Conservation (phyloP, 2,888 invertebrate species). For the Empis livida region DNA sequence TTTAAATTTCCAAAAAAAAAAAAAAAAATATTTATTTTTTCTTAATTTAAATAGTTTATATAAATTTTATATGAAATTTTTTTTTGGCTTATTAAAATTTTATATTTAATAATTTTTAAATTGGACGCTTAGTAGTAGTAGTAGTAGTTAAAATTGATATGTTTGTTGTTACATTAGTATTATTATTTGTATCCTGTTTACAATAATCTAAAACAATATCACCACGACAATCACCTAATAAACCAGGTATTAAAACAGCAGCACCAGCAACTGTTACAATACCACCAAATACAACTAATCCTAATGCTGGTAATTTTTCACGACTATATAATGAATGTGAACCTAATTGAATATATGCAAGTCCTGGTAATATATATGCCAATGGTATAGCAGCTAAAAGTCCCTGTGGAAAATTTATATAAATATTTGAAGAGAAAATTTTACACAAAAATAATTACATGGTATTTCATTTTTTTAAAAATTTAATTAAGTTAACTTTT, state of each 20-base stretch:
- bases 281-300: constrained; percentile 53
- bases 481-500: too few relatives aligned
- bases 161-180: constrained; percentile 15
- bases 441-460: too few relatives aligned
- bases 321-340: constrained; percentile 52
- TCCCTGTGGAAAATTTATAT: constrained; percentile 42
- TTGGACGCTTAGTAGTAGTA: constrained; percentile 15
- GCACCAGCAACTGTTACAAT: constrained; percentile 33
- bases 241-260: constrained; percentile 30
- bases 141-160: constrained; percentile 2
- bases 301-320: constrained; percentile 57
- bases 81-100: too few relatives aligned
- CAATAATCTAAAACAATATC: constrained; percentile 35
- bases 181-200: constrained; percentile 22
- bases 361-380: constrained; percentile 68
- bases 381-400: constrained; percentile 69
- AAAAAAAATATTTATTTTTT: too few relatives aligned
- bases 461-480: too few relatives aligned
- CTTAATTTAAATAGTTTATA: too few relatives aligned
- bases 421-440: too few relatives aligned
- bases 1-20: too few relatives aligned
- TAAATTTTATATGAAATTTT: too few relatives aligned
- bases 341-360: constrained; percentile 63
- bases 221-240: constrained; percentile 33
- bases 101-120: constrained; percentile 12